phyloP scores from a whole-genome alignment of 2,888 invertebrate genomes.

The Elmis aenea region DNA sequence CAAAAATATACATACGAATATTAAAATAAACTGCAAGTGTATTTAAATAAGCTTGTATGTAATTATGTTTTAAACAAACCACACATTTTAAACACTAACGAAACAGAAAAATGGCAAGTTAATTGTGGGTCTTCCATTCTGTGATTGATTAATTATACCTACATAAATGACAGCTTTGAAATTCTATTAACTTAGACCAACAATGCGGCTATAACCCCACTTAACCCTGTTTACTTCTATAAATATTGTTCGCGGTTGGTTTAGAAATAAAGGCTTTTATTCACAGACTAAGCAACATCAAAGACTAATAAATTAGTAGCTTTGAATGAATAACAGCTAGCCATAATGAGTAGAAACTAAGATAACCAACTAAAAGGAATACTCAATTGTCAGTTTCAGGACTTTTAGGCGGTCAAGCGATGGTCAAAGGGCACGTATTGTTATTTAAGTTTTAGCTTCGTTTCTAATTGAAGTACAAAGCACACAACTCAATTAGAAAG shows the following conservation, averaged over 20 bases:
- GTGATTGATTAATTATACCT: constrained; percentile 37
- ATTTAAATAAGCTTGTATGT: constrained; percentile 18
- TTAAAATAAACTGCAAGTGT: constrained; percentile 21
- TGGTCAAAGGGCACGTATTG: constrained; percentile 26
- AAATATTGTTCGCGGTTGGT: no score
- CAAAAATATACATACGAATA: no score
- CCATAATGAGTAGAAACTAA: constrained; percentile 13
- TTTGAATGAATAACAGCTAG: constrained; percentile 17
- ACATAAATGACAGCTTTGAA: constrained; percentile 26
- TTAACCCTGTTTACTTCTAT: constrained; percentile 9
- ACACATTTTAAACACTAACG: constrained; percentile 19
- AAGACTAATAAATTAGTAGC: constrained; percentile 4
- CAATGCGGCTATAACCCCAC: constrained; percentile 10
- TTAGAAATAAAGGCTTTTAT: background rate
- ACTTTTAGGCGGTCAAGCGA: constrained; percentile 26
- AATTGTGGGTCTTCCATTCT: constrained; percentile 30
- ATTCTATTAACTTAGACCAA: constrained; percentile 30
- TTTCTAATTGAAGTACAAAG: constrained; percentile 27
- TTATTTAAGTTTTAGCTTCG: constrained; percentile 23
- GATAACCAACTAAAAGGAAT: constrained; percentile 23
- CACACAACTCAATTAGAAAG: constrained; percentile 23
- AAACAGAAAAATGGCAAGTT: constrained; percentile 30
- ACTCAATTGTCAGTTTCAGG: constrained; percentile 24
- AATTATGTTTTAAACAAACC: constrained; percentile 27
- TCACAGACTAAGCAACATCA: background rate